Evolutionary conservation across 2,797 vertebrate species (phyloP).

Genomic region (Hippoglossus hippoglossus): DNA sequence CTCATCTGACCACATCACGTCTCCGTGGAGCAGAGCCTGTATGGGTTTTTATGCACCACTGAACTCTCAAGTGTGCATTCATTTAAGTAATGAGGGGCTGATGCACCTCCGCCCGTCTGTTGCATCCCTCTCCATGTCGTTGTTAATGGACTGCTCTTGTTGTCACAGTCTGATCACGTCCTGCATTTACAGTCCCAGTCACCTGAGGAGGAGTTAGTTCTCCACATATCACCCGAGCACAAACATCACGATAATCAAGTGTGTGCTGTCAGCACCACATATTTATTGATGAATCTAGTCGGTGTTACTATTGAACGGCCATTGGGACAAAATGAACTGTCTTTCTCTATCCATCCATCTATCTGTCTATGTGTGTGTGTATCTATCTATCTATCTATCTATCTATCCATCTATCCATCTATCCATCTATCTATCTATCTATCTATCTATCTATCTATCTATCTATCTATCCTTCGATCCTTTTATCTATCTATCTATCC

Average conservation of each 20-base stretch:
- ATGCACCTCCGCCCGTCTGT: not conserved
- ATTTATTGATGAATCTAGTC: no score
- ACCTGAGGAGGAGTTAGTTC: not conserved
- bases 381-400: no score
- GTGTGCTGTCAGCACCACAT: not conserved
- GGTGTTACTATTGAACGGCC: no score
- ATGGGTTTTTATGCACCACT: not conserved
- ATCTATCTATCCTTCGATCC: no score
- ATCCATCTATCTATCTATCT: no score
- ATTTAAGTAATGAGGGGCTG: not conserved
- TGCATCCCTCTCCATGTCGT: not conserved
- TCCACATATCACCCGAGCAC: not conserved
- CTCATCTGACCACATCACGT: not conserved
- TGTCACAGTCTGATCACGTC: not conserved
- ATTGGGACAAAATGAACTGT: no score
- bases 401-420: no score
- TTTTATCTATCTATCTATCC: no score
- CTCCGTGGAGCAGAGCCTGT: not conserved
- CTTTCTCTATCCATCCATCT: no score
- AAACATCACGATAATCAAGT: not conserved
- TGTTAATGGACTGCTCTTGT: no score
- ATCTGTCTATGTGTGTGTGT: no score
- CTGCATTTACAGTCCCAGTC: not conserved
- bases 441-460: no score
- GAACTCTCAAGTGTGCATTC: not conserved